These are phyloP conservation scores for Drosophila quadrilineata DNA, from an alignment of 1,140 invertebrate genomes.

Conservation along the genomic window DNA sequence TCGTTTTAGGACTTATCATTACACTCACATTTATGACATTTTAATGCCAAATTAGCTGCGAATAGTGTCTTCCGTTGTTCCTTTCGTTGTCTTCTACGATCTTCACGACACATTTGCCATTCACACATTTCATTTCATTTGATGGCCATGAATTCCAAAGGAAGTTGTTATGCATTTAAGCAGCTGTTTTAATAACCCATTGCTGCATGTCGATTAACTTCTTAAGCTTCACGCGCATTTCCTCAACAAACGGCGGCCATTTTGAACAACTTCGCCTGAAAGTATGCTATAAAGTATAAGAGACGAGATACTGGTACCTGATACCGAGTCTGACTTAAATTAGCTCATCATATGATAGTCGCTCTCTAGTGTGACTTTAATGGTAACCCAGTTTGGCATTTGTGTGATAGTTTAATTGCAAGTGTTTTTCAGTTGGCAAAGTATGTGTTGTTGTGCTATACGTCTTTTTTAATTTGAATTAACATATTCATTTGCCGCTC, in stretches of 20 bases:
- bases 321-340: too few relatives aligned
- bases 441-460: too few relatives aligned
- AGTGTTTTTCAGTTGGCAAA: too few relatives aligned
- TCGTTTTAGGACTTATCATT: constrained; percentile 31
- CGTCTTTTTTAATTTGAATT: constrained; percentile 48
- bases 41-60: constrained; percentile 53
- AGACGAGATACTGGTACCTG: too few relatives aligned
- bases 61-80: constrained; percentile 51
- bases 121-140: constrained; percentile 30
- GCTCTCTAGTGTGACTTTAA: too few relatives aligned
- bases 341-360: too few relatives aligned
- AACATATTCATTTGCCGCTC: constrained; percentile 38
- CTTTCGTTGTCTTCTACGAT: constrained; percentile 36
- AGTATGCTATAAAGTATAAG: constrained; percentile 11
- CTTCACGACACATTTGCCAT: constrained; percentile 20
- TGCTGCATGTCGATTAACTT: too few relatives aligned
- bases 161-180: constrained; percentile 8
- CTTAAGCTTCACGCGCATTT: too few relatives aligned
- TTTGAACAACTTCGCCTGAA: background rate
- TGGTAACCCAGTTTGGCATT: too few relatives aligned
- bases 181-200: too few relatives aligned
- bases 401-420: constrained; percentile 1
- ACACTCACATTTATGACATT: constrained; percentile 35
- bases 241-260: too few relatives aligned
- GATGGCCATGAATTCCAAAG: constrained; percentile 1